Evolutionary conservation across 2,797 vertebrate genomes (phyloP).

Genomic region (Hippocampus kuda): DNA sequence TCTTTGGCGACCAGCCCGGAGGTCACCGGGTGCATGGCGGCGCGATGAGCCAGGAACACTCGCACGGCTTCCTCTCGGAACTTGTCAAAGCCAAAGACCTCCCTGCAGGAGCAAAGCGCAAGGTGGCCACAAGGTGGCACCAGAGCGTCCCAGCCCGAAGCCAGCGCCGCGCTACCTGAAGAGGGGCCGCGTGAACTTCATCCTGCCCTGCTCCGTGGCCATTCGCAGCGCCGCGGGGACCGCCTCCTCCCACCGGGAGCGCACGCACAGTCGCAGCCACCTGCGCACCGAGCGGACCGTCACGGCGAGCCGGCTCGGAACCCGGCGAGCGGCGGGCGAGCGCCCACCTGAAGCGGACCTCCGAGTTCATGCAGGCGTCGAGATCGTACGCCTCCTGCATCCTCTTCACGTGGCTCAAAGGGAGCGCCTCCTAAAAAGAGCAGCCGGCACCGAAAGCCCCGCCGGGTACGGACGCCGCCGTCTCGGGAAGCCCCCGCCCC

Average conservation of each 20-base stretch:
- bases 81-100: constrained; percentile 79
- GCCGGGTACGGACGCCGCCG: too few species aligned
- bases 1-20: constrained; percentile 79
- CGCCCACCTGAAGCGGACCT: constrained; percentile 86
- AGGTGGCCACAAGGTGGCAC: too few species aligned
- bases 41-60: constrained; percentile 66
- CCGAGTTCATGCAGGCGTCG: constrained; percentile 75
- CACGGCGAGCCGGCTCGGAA: background rate
- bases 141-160: too few species aligned
- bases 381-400: constrained; percentile 89
- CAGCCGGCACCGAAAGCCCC: too few species aligned
- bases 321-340: background rate
- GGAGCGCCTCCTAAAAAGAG: constrained; percentile 71
- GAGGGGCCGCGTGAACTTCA: constrained; percentile 91
- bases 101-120: constrained; percentile 56
- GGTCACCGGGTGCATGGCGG: constrained; percentile 81
- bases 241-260: constrained; percentile 79
- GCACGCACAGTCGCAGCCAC: constrained; percentile 86
- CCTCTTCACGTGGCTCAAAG: constrained; percentile 76
- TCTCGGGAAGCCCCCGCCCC: background rate
- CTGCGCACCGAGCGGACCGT: constrained; percentile 51
- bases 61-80: constrained; percentile 66
- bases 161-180: constrained; percentile 70
- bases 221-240: constrained; percentile 86
- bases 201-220: constrained; percentile 90